Percentiles rank a stretch among this genome's conserved stretches.
Evolutionary conservation across 2,888 invertebrate species (phyloP).

Genomic region (Tinea trinotella): DNA sequence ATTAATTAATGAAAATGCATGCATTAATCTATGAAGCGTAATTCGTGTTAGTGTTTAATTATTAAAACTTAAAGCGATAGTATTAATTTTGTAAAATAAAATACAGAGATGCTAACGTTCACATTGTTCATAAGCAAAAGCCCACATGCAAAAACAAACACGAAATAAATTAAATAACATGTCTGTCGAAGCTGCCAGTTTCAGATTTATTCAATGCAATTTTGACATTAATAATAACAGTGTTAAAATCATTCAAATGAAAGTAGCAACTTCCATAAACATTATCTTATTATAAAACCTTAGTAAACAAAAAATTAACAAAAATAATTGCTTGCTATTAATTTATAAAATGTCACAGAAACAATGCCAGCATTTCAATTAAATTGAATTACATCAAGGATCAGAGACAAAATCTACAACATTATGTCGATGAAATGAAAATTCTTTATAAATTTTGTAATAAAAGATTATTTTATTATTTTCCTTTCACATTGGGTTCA

Average conservation of each 20-base stretch:
- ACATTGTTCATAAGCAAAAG: background rate
- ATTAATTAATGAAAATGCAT: background rate
- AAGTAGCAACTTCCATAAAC: constrained; percentile 1
- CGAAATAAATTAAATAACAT: background rate
- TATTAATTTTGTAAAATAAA: background rate
- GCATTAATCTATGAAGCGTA: background rate
- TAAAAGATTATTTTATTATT: constrained; percentile 61
- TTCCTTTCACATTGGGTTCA: constrained; percentile 63
- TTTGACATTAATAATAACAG: background rate
- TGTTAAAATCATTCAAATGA: background rate
- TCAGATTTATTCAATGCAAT: background rate
- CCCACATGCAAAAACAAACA: constrained; percentile 6
- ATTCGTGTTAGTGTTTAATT: background rate
- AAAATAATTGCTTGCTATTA: background rate
- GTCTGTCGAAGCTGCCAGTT: constrained; percentile 1
- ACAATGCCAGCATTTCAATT: background rate
- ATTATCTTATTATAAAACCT: background rate
- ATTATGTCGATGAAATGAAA: constrained; percentile 44
- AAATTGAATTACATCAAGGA: constrained; percentile 24
- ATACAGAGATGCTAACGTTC: no score
- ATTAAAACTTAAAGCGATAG: background rate
- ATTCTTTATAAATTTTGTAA: constrained; percentile 54
- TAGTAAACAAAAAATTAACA: background rate
- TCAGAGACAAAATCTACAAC: constrained; percentile 63
- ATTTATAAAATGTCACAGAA: background rate